Percentiles rank a stretch among this genome's conserved stretches.
Evolutionary conservation across 2,888 invertebrate species (phyloP).

Genomic region (Seira sanloemensis): DNA sequence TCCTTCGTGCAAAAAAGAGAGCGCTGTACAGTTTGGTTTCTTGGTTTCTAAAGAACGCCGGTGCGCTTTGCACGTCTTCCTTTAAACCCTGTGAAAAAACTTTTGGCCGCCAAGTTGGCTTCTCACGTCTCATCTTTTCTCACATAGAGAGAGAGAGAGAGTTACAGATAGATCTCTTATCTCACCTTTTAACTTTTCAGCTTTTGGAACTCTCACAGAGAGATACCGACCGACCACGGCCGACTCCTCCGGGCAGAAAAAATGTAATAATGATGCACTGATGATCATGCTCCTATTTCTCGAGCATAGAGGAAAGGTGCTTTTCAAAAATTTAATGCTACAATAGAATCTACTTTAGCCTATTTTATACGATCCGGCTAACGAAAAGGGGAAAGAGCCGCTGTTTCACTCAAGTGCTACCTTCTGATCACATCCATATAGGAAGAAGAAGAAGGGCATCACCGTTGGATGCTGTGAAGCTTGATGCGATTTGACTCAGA

Average conservation of each 20-base stretch:
- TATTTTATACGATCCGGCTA: constrained; percentile 6
- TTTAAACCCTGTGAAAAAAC: neutral
- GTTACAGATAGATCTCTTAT: constrained; percentile 5
- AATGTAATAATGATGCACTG: constrained; percentile 13
- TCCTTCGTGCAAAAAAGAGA: constrained; percentile 7
- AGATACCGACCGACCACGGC: neutral
- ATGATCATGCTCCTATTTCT: neutral
- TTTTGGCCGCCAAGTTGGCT: constrained; percentile 10
- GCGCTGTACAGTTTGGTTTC: neutral
- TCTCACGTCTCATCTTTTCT: constrained; percentile 9
- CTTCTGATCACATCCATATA: neutral
- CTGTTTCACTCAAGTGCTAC: neutral
- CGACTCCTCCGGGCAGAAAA: neutral
- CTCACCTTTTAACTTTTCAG: constrained; percentile 16
- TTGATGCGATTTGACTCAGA: neutral
- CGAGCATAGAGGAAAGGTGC: neutral
- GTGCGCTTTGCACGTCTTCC: constrained; percentile 8
- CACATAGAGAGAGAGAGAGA: neutral
- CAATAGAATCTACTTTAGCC: constrained; percentile 4
- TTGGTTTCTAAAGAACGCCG: neutral
- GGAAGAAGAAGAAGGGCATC: neutral
- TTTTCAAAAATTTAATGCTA: neutral
- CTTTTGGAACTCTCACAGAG: neutral
- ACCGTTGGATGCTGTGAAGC: constrained; percentile 13
- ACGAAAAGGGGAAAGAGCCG: neutral